Percentiles rank a stretch among this genome's conserved stretches.
Conservation (phyloP, 2,797 vertebrate genomes). For the Poecilia picta region DNA sequence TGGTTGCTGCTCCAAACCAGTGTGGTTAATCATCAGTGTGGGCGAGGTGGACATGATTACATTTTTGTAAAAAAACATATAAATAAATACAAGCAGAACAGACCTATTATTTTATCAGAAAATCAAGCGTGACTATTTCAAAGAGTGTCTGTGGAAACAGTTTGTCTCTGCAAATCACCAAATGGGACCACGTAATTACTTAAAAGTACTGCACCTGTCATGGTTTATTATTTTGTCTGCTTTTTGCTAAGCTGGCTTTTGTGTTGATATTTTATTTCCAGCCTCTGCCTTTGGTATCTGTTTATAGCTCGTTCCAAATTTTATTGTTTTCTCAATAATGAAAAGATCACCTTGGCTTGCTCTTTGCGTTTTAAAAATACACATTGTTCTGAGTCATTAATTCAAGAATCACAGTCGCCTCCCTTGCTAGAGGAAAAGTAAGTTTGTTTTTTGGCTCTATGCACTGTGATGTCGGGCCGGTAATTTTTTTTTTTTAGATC, state of each 20-base stretch:
- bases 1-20: background rate
- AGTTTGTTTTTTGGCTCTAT: background rate
- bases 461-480: background rate
- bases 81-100: background rate
- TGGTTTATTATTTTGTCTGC: background rate
- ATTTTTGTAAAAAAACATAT: background rate
- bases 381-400: background rate
- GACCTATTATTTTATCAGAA: background rate
- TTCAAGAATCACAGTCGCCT: background rate
- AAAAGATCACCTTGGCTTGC: background rate
- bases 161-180: background rate
- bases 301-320: background rate
- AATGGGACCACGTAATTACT: background rate
- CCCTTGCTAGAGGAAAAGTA: background rate
- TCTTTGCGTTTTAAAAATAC: background rate
- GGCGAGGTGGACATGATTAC: background rate
- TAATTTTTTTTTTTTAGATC: background rate
- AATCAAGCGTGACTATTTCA: background rate
- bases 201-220: background rate
- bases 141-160: background rate
- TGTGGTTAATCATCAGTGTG: background rate
- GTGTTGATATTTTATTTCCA: background rate
- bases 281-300: background rate
- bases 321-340: background rate
- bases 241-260: background rate